Base-by-base conservation (phyloP, 2,113 vertebrate species). In the Limnothrissa miodon region DNA sequence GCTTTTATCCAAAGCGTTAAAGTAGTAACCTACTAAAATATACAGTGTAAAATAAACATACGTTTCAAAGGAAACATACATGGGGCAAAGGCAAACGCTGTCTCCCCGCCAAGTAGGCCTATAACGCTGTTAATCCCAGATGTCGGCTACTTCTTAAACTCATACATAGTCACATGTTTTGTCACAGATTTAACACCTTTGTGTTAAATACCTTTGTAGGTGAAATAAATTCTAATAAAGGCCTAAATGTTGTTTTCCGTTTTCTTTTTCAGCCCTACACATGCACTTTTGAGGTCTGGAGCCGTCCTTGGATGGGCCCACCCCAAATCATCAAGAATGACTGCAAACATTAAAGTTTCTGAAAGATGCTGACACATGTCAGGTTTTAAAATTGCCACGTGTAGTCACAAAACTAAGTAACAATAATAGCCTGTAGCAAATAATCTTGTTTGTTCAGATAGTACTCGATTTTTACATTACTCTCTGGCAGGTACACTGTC, bases 211-310 rank as follows among this genome's bases (percentile, higher is more conserved):
- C 42, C 39, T 36, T 53, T 1, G 45, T 11, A 48, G 8, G 13
- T 19, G 51, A 10, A 59, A 19, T 81, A 1, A 59, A 25, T 51
- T 46, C 66, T 53, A 21, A 21, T n/a, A n/a, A n/a, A n/a, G n/a
- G n/a, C n/a, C 39, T 21, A 21, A 56, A 23, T 56, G 5, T 23
- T 48, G 15, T 15, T 1, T 56, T 4, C 51, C 17, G 74, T 66
- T 62, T 1, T 80, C 46, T 17, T 21, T 82, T 85, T 5, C 89
- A 95, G 93, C 0, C 80, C 1, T 90, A 89, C 86, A 0, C 0
- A 79, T 95, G 94, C 91, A 88, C 4, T 1, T 91, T 95, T 3
- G 81, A 0, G 0, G 92, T 95, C 83, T 93, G 90, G 92, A 87
- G 23, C 80, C 80, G 78, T 7, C 87, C 89, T 23, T 95, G 94